A percentile compares a stretch with the other conserved stretches of the same genome.
Conservation (phyloP, 2,113 vertebrate species). For the Illadopsis cleaveri region DNA sequence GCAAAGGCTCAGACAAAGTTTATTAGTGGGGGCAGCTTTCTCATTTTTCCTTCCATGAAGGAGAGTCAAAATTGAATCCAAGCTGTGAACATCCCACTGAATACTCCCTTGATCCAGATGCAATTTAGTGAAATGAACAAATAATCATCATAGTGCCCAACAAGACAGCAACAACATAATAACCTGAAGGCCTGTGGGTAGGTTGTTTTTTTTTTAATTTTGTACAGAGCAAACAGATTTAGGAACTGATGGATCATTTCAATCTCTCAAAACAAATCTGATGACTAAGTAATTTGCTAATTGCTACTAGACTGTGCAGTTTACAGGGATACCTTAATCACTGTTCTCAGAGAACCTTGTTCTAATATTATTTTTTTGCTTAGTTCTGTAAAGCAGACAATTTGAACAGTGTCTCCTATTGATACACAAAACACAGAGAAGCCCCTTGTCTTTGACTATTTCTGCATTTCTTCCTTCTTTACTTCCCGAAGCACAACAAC, state of each 20-base stretch:
- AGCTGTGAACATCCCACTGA: background rate
- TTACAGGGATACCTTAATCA: background rate
- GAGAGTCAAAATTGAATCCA: background rate
- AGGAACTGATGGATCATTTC: background rate
- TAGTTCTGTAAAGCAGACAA: background rate
- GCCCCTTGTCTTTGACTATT: background rate
- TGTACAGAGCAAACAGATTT: background rate
- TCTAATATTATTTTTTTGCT: background rate
- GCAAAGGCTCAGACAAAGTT: background rate
- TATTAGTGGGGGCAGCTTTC: background rate
- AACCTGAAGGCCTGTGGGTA: background rate
- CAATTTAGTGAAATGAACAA: conserved; percentile 23
- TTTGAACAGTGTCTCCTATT: background rate
- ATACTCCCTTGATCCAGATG: background rate
- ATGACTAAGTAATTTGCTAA: conserved; percentile 17
- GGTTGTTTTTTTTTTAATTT: background rate
- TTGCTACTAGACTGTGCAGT: background rate
- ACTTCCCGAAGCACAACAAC: background rate
- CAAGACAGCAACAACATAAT: background rate
- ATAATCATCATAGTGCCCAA: background rate
- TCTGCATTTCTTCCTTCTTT: background rate
- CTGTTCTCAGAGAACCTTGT: background rate
- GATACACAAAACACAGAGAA: background rate
- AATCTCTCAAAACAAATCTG: background rate
- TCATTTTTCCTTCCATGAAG: background rate